Evolutionary conservation across 2,888 invertebrate genomes (phyloP).

Genomic region (Blastobasis lacticolella): DNA sequence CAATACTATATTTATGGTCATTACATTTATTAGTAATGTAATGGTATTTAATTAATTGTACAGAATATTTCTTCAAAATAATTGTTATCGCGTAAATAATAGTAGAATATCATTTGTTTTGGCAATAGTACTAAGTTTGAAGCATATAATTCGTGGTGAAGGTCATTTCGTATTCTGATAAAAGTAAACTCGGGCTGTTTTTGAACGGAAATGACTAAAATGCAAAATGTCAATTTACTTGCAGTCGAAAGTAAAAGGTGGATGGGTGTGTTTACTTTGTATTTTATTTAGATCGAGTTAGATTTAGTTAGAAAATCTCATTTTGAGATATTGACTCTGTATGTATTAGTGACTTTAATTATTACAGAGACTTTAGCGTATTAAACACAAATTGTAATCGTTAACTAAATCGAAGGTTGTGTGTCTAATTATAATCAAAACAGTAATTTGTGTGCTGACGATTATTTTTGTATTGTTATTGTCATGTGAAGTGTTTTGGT

Average conservation of each 20-base stretch:
- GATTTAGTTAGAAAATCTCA: conserved; percentile 19
- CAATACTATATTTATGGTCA: too few species aligned
- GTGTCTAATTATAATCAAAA: conserved; percentile 2
- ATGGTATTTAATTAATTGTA: too few species aligned
- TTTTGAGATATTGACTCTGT: conserved; percentile 13
- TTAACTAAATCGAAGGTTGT: conserved; percentile 7
- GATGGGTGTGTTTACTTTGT: conserved; percentile 63
- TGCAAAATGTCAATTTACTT: conserved; percentile 30
- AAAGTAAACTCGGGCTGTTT: too few species aligned
- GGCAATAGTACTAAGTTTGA: too few species aligned
- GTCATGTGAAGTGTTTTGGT: conserved; percentile 5
- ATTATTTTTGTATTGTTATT: conserved; percentile 4
- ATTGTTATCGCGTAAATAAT: too few species aligned
- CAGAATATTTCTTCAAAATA: too few species aligned
- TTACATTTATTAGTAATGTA: too few species aligned
- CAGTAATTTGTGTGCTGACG: neutral
- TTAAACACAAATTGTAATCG: neutral
- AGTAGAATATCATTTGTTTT: too few species aligned
- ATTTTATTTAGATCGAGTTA: conserved; percentile 28
- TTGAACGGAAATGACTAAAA: conserved; percentile 1
- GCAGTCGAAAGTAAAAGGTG: conserved; percentile 54
- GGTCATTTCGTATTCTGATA: too few species aligned
- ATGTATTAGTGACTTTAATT: too few species aligned
- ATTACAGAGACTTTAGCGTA: too few species aligned
- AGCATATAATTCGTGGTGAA: too few species aligned